A percentile compares a stretch with the other conserved stretches of the same genome.
These are phyloP conservation scores for Actinia equina DNA, from an alignment of 64 coral and sea anemone species.

Conservation along the genomic window DNA sequence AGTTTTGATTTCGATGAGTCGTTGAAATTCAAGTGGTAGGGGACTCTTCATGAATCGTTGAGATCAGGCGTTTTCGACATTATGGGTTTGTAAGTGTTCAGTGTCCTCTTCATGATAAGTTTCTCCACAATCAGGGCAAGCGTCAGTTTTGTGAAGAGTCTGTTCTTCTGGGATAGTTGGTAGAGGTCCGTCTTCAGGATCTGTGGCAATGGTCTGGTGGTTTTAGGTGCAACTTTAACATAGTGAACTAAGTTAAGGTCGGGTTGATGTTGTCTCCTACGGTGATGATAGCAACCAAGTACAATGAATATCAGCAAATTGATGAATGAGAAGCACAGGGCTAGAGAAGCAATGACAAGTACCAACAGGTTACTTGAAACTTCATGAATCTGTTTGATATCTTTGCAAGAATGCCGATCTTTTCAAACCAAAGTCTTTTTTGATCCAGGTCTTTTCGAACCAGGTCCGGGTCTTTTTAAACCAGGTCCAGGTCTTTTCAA, in stretches of 20 bases:
- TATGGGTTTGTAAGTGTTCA: neutral
- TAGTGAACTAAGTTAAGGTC: slow-evolving; percentile 8
- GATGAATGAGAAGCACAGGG: neutral
- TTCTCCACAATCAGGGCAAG: neutral
- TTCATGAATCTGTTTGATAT: neutral
- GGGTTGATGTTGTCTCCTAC: neutral
- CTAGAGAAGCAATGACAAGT: neutral
- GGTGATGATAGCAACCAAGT: slow-evolving; percentile 2
- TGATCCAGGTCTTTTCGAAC: too few species aligned
- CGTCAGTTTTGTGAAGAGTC: neutral
- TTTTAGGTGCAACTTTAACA: neutral
- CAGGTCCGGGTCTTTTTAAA: too few species aligned
- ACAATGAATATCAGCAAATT: neutral
- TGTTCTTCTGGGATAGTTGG: neutral
- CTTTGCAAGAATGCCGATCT: too few species aligned
- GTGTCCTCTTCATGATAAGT: neutral
- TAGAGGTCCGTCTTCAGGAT: neutral
- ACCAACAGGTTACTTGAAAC: neutral
- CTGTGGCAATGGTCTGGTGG: neutral
- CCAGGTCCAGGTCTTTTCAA: too few species aligned
- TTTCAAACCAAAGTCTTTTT: too few species aligned
- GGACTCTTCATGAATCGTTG: neutral
- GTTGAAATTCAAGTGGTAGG: neutral
- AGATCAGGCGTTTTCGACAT: neutral
- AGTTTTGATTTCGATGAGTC: neutral